These are phyloP conservation scores for Sebastes schlegelii DNA, from an alignment of 2,113 vertebrate genomes.

Conservation along the genomic window DNA sequence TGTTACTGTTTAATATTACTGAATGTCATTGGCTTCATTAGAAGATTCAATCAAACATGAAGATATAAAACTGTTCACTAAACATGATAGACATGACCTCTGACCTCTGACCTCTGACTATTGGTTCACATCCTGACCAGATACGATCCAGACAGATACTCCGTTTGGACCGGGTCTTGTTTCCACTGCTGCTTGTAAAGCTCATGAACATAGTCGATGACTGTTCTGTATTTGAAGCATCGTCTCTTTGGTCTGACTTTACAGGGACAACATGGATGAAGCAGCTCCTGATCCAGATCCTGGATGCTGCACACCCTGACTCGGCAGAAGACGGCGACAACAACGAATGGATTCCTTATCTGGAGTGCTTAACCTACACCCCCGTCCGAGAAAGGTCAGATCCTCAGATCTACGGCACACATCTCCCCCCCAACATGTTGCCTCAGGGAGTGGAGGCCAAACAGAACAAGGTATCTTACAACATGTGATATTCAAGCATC, in stretches of 20 bases:
- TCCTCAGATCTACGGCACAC: neutral
- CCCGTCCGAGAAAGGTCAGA: neutral
- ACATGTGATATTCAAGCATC: neutral
- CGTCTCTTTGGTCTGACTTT: too few species aligned
- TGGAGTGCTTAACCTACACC: neutral
- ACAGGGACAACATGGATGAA: slow-evolving; percentile 10
- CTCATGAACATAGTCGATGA: too few species aligned
- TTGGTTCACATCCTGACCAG: too few species aligned
- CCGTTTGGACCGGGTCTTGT: neutral
- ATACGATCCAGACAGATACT: neutral
- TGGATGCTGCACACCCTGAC: neutral
- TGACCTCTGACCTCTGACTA: too few species aligned
- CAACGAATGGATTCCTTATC: neutral
- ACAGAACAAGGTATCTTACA: neutral
- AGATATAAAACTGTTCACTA: too few species aligned
- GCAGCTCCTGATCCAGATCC: slow-evolving; percentile 19
- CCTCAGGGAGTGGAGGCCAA: slow-evolving; percentile 2
- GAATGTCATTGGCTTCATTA: too few species aligned
- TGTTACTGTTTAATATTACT: too few species aligned
- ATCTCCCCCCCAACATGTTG: slow-evolving; percentile 16
- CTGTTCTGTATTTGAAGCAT: neutral
- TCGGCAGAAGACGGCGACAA: neutral
- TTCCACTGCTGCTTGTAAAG: too few species aligned
- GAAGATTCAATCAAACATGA: too few species aligned
- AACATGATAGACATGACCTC: too few species aligned